Percentiles rank a stretch among this genome's conserved stretches.
These are phyloP conservation scores for Drosophila obscura DNA, from an alignment of 1,140 invertebrate genomes.

Conservation along the genomic window DNA sequence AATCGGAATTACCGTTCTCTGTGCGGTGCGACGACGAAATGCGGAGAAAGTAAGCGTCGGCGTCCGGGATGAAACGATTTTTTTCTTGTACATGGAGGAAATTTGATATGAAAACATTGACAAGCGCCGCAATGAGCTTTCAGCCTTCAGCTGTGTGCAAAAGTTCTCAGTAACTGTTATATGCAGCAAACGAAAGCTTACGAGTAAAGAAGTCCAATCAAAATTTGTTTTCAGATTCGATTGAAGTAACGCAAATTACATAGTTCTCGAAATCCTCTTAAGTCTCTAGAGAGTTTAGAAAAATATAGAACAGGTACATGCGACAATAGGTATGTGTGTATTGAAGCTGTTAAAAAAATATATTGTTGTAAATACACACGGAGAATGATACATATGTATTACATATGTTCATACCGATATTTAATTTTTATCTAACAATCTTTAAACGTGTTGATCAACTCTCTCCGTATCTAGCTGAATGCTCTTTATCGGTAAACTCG, in stretches of 20 bases:
- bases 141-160: constrained; percentile 63
- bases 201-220: constrained; percentile 12
- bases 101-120: constrained; percentile 67
- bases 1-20: constrained; percentile 46
- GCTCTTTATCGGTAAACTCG: too few relatives aligned
- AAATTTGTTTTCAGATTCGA: constrained; percentile 28
- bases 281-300: constrained; percentile 13
- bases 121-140: constrained; percentile 50
- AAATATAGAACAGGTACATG: background rate
- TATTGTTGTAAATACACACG: too few relatives aligned
- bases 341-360: too few relatives aligned
- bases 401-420: too few relatives aligned
- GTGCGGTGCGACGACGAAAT: constrained; percentile 57
- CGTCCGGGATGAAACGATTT: constrained; percentile 60
- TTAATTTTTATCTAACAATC: too few relatives aligned
- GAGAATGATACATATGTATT: too few relatives aligned
- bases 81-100: constrained; percentile 8
- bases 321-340: too few relatives aligned
- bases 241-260: constrained; percentile 27
- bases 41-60: constrained; percentile 56
- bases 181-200: constrained; percentile 24
- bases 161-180: constrained; percentile 46
- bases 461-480: too few relatives aligned
- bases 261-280: constrained; percentile 6
- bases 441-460: too few relatives aligned